Evolutionary conservation across 2,113 vertebrate genomes (phyloP).

Genomic region (Sturnus vulgaris): DNA sequence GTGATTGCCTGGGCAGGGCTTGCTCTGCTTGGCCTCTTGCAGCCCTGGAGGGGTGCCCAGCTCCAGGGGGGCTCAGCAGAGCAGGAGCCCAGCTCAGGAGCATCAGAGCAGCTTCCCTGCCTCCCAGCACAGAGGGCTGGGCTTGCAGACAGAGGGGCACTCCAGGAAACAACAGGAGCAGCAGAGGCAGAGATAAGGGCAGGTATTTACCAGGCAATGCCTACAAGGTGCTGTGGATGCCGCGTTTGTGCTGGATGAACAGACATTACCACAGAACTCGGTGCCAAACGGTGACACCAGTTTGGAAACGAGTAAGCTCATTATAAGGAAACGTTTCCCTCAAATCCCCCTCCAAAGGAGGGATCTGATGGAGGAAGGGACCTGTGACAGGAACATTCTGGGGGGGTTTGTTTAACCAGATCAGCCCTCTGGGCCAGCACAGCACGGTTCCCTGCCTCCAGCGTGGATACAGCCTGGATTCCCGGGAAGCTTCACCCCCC

Average conservation of each 20-base stretch:
- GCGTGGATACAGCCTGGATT: not conserved
- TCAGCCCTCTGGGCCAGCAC: constrained; percentile 4
- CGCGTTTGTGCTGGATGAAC: constrained; percentile 34
- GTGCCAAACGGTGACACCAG: not conserved
- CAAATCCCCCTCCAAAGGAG: constrained; percentile 41
- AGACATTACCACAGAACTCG: not conserved
- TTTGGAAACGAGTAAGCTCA: constrained; percentile 8
- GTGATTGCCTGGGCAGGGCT: accelerated
- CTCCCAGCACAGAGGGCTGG: not conserved
- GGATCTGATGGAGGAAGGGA: not conserved
- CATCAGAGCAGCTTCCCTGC: not conserved
- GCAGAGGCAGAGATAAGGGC: not conserved
- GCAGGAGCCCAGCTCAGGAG: not conserved
- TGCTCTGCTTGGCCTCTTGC: not conserved
- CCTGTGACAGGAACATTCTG: not conserved
- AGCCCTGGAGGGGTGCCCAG: not conserved
- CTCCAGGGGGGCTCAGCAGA: not conserved
- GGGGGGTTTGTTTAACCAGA: constrained; percentile 56
- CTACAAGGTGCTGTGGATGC: constrained; percentile 12
- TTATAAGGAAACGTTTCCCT: not conserved
- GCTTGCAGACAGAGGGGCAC: not conserved
- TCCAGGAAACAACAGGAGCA: not conserved
- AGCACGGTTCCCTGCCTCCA: not conserved
- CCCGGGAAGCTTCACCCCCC: not conserved
- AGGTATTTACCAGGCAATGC: constrained; percentile 20